phyloP scores from a whole-genome alignment of 1,140 invertebrate species.

The Zaprionus capensis region DNA sequence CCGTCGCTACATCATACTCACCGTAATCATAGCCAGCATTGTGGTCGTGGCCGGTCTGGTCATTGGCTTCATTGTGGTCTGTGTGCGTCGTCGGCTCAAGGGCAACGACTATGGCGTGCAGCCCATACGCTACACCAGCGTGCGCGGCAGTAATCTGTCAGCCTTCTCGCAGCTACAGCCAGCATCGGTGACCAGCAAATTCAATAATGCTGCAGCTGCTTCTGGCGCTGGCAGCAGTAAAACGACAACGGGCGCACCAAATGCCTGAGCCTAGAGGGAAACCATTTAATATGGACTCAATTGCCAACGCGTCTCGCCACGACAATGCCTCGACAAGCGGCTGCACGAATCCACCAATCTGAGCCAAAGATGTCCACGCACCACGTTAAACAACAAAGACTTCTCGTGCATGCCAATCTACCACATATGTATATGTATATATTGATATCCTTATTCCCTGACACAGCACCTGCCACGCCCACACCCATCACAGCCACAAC shows the following conservation, averaged over 20 bases:
- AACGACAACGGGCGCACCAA: slow-evolving; percentile 47
- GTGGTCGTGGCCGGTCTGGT: slow-evolving; percentile 75
- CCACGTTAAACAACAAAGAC: slow-evolving; percentile 4
- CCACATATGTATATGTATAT: slow-evolving; percentile 33
- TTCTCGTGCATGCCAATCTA: slow-evolving; percentile 49
- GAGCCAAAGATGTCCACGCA: slow-evolving; percentile 6
- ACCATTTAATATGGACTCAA: background rate
- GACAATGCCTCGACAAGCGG: slow-evolving; percentile 54
- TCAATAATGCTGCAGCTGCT: slow-evolving; percentile 43
- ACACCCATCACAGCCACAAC: background rate
- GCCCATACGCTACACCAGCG: slow-evolving; percentile 81
- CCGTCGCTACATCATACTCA: slow-evolving; percentile 75
- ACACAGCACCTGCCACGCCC: background rate
- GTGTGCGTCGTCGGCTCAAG: slow-evolving; percentile 72
- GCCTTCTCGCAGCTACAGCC: slow-evolving; percentile 71
- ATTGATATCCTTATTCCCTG: slow-evolving; percentile 17
- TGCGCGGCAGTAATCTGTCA: slow-evolving; percentile 78
- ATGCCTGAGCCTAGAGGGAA: slow-evolving; percentile 49
- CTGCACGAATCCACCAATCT: slow-evolving; percentile 5
- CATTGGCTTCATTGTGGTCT: slow-evolving; percentile 76
- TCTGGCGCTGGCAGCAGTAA: slow-evolving; percentile 31
- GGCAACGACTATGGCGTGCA: slow-evolving; percentile 77
- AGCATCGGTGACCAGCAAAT: slow-evolving; percentile 64
- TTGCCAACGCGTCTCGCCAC: slow-evolving; percentile 32
- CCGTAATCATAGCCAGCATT: slow-evolving; percentile 72